A percentile compares a stretch with the other conserved stretches of the same genome.
Evolutionary conservation across 2,797 vertebrate genomes (phyloP).

Genomic region (Onychomys torridus): DNA sequence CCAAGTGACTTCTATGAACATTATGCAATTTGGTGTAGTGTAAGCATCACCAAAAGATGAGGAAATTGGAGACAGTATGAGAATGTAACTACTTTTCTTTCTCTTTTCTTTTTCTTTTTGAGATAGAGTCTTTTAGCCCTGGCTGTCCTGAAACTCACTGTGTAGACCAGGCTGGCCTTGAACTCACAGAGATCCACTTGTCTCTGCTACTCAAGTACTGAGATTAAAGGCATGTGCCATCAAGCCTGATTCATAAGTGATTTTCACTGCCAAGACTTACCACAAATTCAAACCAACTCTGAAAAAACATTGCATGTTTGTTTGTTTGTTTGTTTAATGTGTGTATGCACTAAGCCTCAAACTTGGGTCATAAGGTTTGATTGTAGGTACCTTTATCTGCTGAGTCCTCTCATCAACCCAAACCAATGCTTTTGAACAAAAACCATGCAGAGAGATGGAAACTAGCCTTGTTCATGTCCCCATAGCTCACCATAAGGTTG

Average conservation of each 20-base stretch:
- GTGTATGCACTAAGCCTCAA: background rate
- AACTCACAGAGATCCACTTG: background rate
- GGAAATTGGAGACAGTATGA: conserved; percentile 12
- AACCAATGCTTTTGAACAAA: conserved; percentile 48
- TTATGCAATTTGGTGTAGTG: background rate
- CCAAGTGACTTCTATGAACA: background rate
- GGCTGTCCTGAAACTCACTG: background rate
- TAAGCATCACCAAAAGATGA: conserved; percentile 28
- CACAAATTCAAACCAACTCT: conserved; percentile 27
- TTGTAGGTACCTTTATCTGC: background rate
- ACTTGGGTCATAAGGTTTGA: background rate
- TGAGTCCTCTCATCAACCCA: background rate
- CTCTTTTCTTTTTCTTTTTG: background rate
- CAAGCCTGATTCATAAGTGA: background rate
- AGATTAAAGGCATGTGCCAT: background rate
- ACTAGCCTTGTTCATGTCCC: background rate
- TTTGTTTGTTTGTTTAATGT: background rate
- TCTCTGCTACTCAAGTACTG: background rate
- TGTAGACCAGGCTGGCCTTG: background rate
- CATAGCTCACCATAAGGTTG: conserved; percentile 40
- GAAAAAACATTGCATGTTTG: background rate
- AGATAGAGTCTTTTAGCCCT: background rate
- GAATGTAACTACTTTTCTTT: background rate
- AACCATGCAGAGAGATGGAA: conserved; percentile 47
- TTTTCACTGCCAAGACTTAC: conserved; percentile 20